These are phyloP conservation scores for Monochamus alternatus DNA, from an alignment of 2,888 invertebrate species.

Conservation along the genomic window DNA sequence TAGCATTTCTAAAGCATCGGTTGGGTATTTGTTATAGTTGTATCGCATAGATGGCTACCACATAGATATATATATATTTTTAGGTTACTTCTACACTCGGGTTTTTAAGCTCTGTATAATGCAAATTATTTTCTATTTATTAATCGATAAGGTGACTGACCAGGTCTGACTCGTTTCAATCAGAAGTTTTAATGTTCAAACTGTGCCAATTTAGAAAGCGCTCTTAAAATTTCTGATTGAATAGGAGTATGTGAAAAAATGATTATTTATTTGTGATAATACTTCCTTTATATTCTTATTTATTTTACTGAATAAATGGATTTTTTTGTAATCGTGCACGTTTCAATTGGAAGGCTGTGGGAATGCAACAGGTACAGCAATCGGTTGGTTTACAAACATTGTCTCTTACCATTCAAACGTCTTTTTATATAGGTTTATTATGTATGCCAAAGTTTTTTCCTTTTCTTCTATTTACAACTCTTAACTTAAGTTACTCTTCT, in stretches of 20 bases:
- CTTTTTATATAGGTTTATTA: no score
- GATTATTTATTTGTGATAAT: conserved; percentile 31
- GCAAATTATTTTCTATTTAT: neutral
- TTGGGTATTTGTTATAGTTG: conserved; percentile 22
- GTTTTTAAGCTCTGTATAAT: conserved; percentile 6
- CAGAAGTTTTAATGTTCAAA: conserved; percentile 23
- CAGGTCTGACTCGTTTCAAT: neutral
- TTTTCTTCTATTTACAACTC: no score
- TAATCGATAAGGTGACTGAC: conserved; percentile 16
- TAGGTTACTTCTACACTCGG: conserved; percentile 27
- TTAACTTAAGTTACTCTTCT: no score
- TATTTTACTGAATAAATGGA: conserved; percentile 18
- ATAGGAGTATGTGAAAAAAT: neutral
- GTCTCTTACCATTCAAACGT: no score
- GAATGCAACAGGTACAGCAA: no score
- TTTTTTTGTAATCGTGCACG: neutral
- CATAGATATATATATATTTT: conserved; percentile 33
- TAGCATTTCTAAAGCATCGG: conserved; percentile 20
- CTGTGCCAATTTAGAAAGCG: conserved; percentile 30
- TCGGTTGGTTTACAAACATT: no score
- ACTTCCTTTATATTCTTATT: conserved; percentile 14
- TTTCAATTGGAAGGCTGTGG: no score
- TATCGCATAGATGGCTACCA: conserved; percentile 21
- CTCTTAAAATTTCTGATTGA: conserved; percentile 22
- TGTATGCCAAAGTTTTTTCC: no score